A percentile compares a stretch with the other conserved stretches of the same genome.
Conservation (phyloP, 2,888 invertebrate species). For the Hemicrepidius hirtus region DNA sequence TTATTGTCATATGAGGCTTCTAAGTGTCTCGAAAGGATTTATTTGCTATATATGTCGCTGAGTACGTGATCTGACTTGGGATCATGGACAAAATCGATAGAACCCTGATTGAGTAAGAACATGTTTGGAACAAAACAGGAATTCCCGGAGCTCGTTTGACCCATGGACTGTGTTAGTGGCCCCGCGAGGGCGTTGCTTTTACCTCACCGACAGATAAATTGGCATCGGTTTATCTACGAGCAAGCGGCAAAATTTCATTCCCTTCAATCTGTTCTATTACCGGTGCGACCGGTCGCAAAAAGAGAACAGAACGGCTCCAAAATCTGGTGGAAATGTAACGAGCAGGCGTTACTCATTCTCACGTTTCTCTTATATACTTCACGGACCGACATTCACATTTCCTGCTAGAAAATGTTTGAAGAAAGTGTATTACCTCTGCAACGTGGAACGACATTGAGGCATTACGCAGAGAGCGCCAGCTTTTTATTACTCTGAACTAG, state of each 20-base stretch:
- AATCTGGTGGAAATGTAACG: constrained; percentile 42
- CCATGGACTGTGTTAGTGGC: constrained; percentile 49
- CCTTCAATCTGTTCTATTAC: constrained; percentile 43
- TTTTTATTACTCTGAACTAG: constrained; percentile 41
- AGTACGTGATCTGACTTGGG: constrained; percentile 47
- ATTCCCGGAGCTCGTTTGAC: constrained; percentile 54
- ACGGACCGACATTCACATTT: constrained; percentile 34
- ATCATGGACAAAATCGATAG: constrained; percentile 46
- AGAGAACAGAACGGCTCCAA: constrained; percentile 17
- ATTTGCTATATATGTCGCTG: constrained; percentile 40
- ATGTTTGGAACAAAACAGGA: constrained; percentile 51
- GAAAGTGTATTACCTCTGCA: constrained; percentile 33
- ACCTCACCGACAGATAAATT: constrained; percentile 51
- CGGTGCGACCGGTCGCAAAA: constrained; percentile 29
- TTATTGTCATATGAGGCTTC: constrained; percentile 39
- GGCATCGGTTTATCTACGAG: constrained; percentile 47
- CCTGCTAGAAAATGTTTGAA: constrained; percentile 32
- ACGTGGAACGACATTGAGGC: constrained; percentile 35
- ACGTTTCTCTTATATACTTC: constrained; percentile 36
- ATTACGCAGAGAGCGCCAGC: constrained; percentile 39
- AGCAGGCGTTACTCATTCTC: constrained; percentile 33
- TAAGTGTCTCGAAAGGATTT: constrained; percentile 45
- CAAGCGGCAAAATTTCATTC: constrained; percentile 44
- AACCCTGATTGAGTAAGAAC: constrained; percentile 49
- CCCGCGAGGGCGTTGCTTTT: constrained; percentile 52